Base-by-base conservation (phyloP, 2,888 invertebrate genomes). In the Trachelus iudaicus region DNA sequence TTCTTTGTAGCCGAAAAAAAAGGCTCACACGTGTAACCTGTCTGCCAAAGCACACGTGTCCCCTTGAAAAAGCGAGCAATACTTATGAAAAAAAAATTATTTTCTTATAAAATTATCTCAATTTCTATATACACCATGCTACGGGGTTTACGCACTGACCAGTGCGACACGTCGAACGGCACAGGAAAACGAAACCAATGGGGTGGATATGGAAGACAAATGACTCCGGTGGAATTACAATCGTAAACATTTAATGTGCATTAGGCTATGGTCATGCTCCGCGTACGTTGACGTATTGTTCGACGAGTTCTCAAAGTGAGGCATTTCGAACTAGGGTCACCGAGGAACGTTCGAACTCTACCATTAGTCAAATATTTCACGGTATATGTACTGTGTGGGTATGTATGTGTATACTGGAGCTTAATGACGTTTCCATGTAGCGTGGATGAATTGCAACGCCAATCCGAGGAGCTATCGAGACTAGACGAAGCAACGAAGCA, bases 391-490 rank as follows among this genome's bases (percentile, higher is more conserved):
- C 40, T 2, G 23, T 13, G 82, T 84, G 81, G 80, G 40, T 81
- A 80, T 83, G 83, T 56, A 40, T 40, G 15, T 23, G 23, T 40
- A 23, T 23, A 23, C 6, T 9, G 40, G 40, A 23, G 40, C 40
- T 85, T 87, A 87, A 87, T 87, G 86, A 87, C 85, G 84, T 86
- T 87, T 85, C 83, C 86, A 82, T 86, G 87, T 87, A 87, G 81
- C 79, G 83, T 78, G 84, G 81, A 81, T 84, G 87, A 87, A 86
- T 86, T 84, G 40, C 40, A 56, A 56, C 23, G 40, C 40, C 40
- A 56, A 56, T 15, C 40, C 40, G 40, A 56, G 40, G 15, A 56
- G 23, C 40, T 56, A 56, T 56, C 40, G 23, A 56, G 40, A 56
- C 23, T 56, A 56, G 40, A 23, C 40, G 23, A 56, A 56, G 40